These are phyloP conservation scores for Psammodynastes pulverulentus DNA, from an alignment of 2,113 vertebrate species.

Conservation along the genomic window DNA sequence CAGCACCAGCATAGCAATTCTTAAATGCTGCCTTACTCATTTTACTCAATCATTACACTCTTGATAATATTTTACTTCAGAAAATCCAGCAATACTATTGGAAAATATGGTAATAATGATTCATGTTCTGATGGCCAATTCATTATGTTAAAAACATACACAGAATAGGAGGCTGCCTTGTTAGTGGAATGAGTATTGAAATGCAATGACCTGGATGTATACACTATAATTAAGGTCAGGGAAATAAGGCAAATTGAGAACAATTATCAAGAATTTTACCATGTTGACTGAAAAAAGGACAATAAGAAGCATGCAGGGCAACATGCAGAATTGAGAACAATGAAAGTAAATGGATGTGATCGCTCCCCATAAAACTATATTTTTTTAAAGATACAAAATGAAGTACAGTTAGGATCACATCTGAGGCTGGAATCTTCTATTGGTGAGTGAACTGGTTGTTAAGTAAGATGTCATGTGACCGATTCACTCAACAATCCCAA, in stretches of 20 bases:
- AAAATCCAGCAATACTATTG: background rate
- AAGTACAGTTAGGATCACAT: background rate
- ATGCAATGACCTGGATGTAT: background rate
- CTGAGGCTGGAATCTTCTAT: background rate
- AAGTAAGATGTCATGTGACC: background rate
- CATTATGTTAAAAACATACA: background rate
- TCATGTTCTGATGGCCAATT: background rate
- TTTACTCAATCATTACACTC: background rate
- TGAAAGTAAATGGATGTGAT: background rate
- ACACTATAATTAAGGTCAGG: background rate
- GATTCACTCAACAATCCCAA: background rate
- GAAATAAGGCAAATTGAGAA: background rate
- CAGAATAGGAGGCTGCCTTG: background rate
- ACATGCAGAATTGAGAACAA: background rate
- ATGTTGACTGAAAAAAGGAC: background rate
- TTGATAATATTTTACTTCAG: background rate
- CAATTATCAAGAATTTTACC: background rate
- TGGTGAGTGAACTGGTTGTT: background rate
- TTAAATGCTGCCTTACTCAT: background rate
- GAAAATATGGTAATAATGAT: background rate
- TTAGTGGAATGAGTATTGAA: background rate
- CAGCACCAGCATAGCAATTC: background rate
- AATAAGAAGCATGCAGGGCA: background rate
- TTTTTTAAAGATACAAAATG: background rate
- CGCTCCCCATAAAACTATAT: background rate